Conservation (phyloP, 1,140 invertebrate species). For the Reticulitermes speratus region DNA sequence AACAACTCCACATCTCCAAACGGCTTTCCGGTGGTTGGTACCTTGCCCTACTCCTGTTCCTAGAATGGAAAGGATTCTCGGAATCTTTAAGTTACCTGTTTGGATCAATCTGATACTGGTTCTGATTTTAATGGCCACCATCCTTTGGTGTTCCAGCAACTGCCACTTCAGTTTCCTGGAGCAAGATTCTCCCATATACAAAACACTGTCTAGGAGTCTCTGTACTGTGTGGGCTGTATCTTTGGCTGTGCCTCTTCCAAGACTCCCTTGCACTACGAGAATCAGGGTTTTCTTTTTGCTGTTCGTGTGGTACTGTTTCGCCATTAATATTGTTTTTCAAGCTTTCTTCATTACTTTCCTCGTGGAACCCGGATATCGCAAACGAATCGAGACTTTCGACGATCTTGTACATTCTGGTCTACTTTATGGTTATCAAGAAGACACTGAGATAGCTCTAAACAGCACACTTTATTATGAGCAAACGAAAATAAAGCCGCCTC, state of each 20-base stretch:
- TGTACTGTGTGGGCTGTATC: background rate
- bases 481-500: background rate
- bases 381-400: background rate
- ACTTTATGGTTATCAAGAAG: background rate
- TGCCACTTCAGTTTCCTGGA: background rate
- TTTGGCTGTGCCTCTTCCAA: background rate
- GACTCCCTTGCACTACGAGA: background rate
- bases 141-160: background rate
- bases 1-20: background rate
- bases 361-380: background rate
- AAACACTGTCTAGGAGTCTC: background rate
- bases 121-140: background rate
- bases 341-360: background rate
- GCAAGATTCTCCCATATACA: background rate
- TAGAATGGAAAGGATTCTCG: background rate
- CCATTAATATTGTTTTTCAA: background rate
- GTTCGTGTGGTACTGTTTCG: background rate
- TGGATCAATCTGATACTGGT: background rate
- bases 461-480: background rate
- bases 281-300: background rate
- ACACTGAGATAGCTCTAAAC: background rate
- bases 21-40: background rate
- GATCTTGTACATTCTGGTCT: background rate
- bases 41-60: background rate
- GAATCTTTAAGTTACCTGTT: background rate